Conservation (phyloP, 2,888 invertebrate species). For the Nephrotoma guestfalica region DNA sequence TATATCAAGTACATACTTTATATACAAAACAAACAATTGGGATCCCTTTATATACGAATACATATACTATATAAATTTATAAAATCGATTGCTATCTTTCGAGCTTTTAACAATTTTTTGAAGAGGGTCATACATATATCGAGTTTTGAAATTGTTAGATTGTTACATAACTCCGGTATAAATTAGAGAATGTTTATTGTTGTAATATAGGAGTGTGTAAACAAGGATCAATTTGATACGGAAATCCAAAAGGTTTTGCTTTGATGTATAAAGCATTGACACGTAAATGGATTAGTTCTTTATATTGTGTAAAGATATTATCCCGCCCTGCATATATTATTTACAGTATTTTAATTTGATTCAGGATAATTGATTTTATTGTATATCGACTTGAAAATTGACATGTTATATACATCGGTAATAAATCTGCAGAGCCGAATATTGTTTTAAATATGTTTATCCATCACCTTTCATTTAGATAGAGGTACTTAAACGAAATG, state of each 20-base stretch:
- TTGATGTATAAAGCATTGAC: neutral
- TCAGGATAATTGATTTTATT: neutral
- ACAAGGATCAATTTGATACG: neutral
- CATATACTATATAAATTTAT: neutral
- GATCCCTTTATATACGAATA: neutral
- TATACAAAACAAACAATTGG: neutral
- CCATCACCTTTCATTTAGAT: no score
- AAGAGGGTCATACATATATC: neutral
- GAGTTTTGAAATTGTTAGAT: neutral
- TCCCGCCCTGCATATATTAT: neutral
- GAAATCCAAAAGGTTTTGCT: neutral
- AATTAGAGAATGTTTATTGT: neutral
- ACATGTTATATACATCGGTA: neutral
- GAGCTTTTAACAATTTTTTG: neutral
- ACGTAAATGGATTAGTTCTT: neutral
- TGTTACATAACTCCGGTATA: neutral
- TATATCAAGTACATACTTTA: neutral
- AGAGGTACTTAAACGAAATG: no score
- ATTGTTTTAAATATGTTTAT: no score
- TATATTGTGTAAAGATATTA: neutral
- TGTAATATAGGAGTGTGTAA: neutral
- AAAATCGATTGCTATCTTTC: neutral
- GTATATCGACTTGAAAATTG: neutral
- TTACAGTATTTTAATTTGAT: neutral
- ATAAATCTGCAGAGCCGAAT: neutral